Evolutionary conservation across 2,888 invertebrate species (phyloP), one percentile per base, ranked within the genome.

Genomic region (Phanerotoma sp.): DNA sequence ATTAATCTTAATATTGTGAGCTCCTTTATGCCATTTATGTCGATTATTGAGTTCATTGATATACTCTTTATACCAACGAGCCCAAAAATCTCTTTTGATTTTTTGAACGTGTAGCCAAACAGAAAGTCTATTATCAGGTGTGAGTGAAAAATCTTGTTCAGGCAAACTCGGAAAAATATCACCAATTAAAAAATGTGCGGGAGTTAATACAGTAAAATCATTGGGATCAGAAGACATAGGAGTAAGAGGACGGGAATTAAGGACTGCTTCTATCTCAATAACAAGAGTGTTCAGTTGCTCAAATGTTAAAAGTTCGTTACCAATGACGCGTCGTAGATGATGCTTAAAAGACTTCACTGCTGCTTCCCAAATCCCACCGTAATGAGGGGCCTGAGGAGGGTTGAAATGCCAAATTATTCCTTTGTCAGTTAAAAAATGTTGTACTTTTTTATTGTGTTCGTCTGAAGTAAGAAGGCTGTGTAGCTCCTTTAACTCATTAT

Each of bases 361-460:
- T 2, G 64, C 57, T 51, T 69, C 67, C 66, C 66, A 67, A 5
- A 66, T 30, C 4, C 68, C 67, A 3, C 67, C 66, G 37, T 61
- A 60, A 32, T 68, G 63, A 5, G 66, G 65, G 15, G 65, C 59
- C 15, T 33, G 45, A 3, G 67, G 62, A 2, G 67, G 63, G 18
- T 61, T 67, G 33, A 68, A 69, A 10, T 62, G 52, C 68, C 67
- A 69, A 4, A n/a, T 41, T 53, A 61, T 62, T 1, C 61, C 60
- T 32, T 60, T 54, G 5, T 56, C 9, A 0, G 37, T n/a, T 10
- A 52, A 22, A 10, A 22, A 42, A 28, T n/a, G n/a, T 48, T 16
- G 6, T 41, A n/a, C 2, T 51, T 20, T 41, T 22, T 40, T 11
- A 38, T 10, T 3, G 35, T 32, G 35, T 5, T 3, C 5, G 5